Evolutionary conservation across 2,797 vertebrate species (phyloP).

Genomic region (Amphiprion clarkii): DNA sequence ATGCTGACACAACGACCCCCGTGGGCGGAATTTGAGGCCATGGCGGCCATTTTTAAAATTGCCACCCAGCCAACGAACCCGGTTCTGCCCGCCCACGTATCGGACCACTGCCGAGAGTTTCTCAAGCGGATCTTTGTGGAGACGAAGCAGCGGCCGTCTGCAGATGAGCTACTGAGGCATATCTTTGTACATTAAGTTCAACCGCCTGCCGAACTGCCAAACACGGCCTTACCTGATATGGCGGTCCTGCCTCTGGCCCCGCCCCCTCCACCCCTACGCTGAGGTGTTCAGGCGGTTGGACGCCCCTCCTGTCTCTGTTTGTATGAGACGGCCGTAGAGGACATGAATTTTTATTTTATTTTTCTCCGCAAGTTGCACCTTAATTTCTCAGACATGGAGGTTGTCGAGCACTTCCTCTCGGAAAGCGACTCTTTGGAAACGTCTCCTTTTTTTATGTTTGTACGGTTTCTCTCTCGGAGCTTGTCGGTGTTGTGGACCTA

Average conservation of each 20-base stretch:
- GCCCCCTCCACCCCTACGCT: constrained; percentile 52
- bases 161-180: constrained; percentile 96
- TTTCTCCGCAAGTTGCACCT: constrained; percentile 86
- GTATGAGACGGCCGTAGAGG: constrained; percentile 65
- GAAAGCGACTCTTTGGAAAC: constrained; percentile 65
- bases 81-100: constrained; percentile 93
- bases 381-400: constrained; percentile 86
- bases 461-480: constrained; percentile 58
- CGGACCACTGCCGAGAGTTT: constrained; percentile 96
- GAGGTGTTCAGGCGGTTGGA: constrained; percentile 23
- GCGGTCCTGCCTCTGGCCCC: constrained; percentile 54
- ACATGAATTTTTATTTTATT: constrained; percentile 46
- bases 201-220: constrained; percentile 52
- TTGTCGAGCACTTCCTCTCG: constrained; percentile 85
- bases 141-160: constrained; percentile 94
- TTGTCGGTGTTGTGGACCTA: constrained; percentile 63
- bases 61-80: constrained; percentile 99
- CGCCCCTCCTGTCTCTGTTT: constrained; percentile 65
- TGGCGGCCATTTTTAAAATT: constrained; percentile 99
- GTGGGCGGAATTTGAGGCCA: constrained; percentile 98
- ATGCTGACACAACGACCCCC: constrained; percentile 98
- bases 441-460: constrained; percentile 64
- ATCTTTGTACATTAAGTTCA: constrained; percentile 92
- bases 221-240: constrained; percentile 66
- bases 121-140: constrained; percentile 97